Base-by-base conservation (phyloP, 2,113 vertebrate genomes). In the Accipiter virgatus region DNA sequence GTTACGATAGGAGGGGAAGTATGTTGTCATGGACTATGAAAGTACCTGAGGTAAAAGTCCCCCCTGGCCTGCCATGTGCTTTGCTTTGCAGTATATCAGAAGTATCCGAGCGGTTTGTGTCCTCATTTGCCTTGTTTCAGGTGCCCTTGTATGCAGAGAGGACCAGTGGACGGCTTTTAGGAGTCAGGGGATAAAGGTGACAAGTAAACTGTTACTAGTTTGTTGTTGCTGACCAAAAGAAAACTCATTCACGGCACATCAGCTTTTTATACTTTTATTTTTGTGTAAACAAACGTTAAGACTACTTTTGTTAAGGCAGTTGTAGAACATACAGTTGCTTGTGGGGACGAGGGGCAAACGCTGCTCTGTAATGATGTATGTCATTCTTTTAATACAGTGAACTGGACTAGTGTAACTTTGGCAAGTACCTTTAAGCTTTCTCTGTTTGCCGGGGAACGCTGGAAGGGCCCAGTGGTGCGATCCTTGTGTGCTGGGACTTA, bases 251-350 rank as follows among this genome's bases (percentile, higher is more conserved):
- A 71, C 50, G 25, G 40, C 23, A 7, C 2, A 5, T 42, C 3
- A 36, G 50, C 20, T 97, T 77, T 92, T 92, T 65, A 73, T 45
- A 38, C 34, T 74, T 94, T 95, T 97, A 97, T 86, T 97, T 97
- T 94, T 81, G 48, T 96, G 93, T 92, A 88, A 96, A 97, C 94
- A 95, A 86, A 84, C 3, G 17, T 88, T 92, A 82, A 94, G 89
- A 92, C 88, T 85, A 93, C 90, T 95, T 79, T 75, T 63, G 47
- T 95, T 96, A 94, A 98, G 96, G 96, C 93, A 86, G 66, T 95
- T 90, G 84, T 97, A 89, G 93, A 97, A 93, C 91, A 85, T 86
- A 96, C 7, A 95, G 70, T 85, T 90, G 77, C 85, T 95, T 52
- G 56, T 87, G 82, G 88, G 78, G 84, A 87, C 8, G 7, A 61